phyloP scores from a whole-genome alignment of 2,797 vertebrate species.

The Gorsachius magnificus region DNA sequence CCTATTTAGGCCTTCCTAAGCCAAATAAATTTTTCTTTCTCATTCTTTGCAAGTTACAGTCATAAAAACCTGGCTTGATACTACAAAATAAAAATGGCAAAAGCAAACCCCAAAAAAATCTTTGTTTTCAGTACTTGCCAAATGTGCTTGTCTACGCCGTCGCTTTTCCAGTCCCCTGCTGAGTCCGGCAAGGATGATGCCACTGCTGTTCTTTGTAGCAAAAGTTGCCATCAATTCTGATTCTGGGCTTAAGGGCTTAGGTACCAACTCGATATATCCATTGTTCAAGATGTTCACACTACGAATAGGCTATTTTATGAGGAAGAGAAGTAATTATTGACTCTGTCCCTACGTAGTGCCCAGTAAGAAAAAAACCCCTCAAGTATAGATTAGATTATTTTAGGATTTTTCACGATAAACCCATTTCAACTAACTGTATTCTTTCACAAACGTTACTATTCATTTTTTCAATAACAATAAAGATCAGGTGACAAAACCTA shows the following conservation, averaged over 20 bases:
- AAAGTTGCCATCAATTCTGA: constrained; percentile 88
- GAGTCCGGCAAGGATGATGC: constrained; percentile 86
- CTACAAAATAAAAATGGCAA: background rate
- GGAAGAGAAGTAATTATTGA: background rate
- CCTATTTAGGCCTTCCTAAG: background rate
- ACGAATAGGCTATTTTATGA: constrained; percentile 81
- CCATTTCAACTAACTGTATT: background rate
- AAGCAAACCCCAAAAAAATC: background rate
- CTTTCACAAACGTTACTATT: background rate
- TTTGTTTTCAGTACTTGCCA: constrained; percentile 74
- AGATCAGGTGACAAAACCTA: background rate
- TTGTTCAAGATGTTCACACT: constrained; percentile 83
- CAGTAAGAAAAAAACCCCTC: background rate
- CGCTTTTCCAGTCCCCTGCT: constrained; percentile 63
- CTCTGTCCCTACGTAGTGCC: background rate
- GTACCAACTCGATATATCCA: constrained; percentile 85
- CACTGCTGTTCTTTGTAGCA: constrained; percentile 84
- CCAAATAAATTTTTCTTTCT: background rate
- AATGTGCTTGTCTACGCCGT: constrained; percentile 62
- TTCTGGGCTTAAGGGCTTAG: constrained; percentile 77
- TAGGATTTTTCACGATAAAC: background rate
- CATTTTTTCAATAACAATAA: background rate
- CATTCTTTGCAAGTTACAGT: background rate
- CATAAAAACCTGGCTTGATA: background rate
- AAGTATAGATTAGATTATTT: background rate